Evolutionary conservation across 1,140 invertebrate species (phyloP).

Genomic region (Lepeophtheirus salmonis): DNA sequence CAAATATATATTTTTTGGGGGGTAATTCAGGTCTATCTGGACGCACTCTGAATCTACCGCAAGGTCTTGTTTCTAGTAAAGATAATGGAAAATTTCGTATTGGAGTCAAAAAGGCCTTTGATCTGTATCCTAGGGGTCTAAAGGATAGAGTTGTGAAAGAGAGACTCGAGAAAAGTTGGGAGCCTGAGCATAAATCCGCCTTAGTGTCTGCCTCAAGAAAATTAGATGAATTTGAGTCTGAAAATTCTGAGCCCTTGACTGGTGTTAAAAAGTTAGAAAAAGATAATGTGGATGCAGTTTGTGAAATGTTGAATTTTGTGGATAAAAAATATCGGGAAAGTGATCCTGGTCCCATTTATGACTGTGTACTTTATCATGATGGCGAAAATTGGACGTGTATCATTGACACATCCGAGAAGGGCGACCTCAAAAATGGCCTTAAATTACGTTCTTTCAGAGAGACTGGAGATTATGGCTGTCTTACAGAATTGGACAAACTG

Average conservation of each 20-base stretch:
- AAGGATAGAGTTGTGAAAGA: slow-evolving; percentile 63
- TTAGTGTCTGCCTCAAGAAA: slow-evolving; percentile 50
- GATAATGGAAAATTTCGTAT: slow-evolving; percentile 41
- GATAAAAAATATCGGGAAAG: slow-evolving; percentile 62
- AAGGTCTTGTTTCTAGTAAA: neutral
- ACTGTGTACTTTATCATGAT: slow-evolving; percentile 81
- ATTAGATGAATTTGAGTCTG: slow-evolving; percentile 15
- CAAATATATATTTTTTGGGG: too few relatives aligned
- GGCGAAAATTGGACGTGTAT: slow-evolving; percentile 58
- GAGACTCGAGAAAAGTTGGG: slow-evolving; percentile 64
- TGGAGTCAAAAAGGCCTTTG: slow-evolving; percentile 65
- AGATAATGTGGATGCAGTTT: slow-evolving; percentile 66
- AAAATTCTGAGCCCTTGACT: slow-evolving; percentile 25
- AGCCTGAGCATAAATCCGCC: slow-evolving; percentile 53
- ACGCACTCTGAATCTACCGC: neutral
- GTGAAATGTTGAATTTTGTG: slow-evolving; percentile 52
- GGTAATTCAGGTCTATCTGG: neutral
- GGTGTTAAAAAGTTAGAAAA: slow-evolving; percentile 59
- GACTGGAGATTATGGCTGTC: slow-evolving; percentile 54
- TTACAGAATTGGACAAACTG: slow-evolving; percentile 56
- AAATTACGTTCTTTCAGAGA: slow-evolving; percentile 64
- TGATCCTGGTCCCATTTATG: slow-evolving; percentile 70
- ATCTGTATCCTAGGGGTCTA: slow-evolving; percentile 63
- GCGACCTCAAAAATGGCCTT: slow-evolving; percentile 51
- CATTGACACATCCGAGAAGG: slow-evolving; percentile 63